Evolutionary conservation across 2,113 vertebrate species (phyloP), one percentile per base, ranked within the genome.

Genomic region (Nicator chloris): DNA sequence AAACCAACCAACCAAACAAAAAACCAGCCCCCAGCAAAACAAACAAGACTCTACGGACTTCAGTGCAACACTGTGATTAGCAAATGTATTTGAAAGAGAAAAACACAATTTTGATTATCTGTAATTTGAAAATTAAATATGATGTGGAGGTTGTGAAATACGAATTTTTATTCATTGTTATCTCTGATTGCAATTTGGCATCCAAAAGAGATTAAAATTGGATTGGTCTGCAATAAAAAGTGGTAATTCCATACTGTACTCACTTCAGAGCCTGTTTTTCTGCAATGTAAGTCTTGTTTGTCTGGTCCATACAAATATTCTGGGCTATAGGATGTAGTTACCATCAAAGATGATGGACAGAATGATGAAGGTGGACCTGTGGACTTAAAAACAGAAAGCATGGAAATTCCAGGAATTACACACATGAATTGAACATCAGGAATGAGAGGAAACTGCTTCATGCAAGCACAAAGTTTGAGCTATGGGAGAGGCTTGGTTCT

Each of bases 381-480:
- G 5, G n/a, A 39, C 18, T n/a, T 31, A 26, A 13, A 31, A 57
- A 35, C 6, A n/a, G 35, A 65, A 53, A 28, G 0, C 11, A 42
- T 4, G 6, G 61, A 72, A 82, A 69, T 59, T 50, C 9, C 22
- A 61, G 40, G 24, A 82, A 53, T 21, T 45, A 15, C 1, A 31
- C 2, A 21, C 0, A 0, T 33, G 15, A 64, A 40, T 15, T 49
- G 31, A 28, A 66, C 33, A 15, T 2, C 27, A 4, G 35, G 28
- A 76, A 59, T 57, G n/a, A 30, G 28, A 64, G 28, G 30, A 71
- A 66, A 61, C 7, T 9, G 6, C n/a, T 70, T 6, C 28, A 37
- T 15, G 6, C 7, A 30, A 63, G 15, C 39, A 66, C 5, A 3
- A 64, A 81, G 23, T 26, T 68, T 42, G 77, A 42, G 18, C 15